Base-by-base conservation (phyloP, 2,797 vertebrate genomes). In the Sebastes minor region DNA sequence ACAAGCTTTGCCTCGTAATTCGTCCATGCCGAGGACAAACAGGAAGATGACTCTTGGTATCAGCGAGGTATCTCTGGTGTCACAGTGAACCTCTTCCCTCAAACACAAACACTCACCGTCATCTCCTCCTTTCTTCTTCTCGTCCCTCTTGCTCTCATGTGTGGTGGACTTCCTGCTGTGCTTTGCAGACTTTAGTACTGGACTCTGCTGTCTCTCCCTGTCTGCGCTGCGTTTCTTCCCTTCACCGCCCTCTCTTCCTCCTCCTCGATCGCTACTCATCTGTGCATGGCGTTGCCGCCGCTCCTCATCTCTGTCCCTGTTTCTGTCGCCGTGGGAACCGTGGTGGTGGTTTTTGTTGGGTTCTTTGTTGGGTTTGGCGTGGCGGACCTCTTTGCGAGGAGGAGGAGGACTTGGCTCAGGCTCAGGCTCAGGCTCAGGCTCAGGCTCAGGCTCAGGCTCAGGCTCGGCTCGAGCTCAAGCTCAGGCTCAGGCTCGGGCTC, bases 311-410 rank as follows among this genome's bases (percentile, higher is more conserved):
- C 86, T 81, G 75, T 89, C 80, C 46, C 88, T 86, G 77, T 89
- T 91, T 49, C 76, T 78, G 42, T 90, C 86, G 1, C 90, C 23
- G 25, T 94, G 92, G 77, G 90, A 81, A 66, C 85, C 18, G 72
- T 89, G 88, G 70, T 86, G 88, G 61, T 94, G 91, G 75, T 93
- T 94, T 85, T 42, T 89, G 83, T 7, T 84, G 23, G 91, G 77
- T 35, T 95, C 94, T 90, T 89, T 95, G 87, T 86, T 91, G 2
- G 83, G 84, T 85, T 95, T 96, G 62, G 74, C 25, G 57, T 93
- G 93, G 57, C 88, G 90, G 75, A 78, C 69, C 62, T 96, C 94
- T 77, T 95, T 95, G 60, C 90, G 93, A 22, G 81, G 89, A 61
- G 59, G 59, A 32, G 18, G 18, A 61, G 62, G 62, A 38, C 33